A percentile compares a stretch with the other conserved stretches of the same genome.
Evolutionary conservation across 2,888 invertebrate species (phyloP).

Genomic region (Agapostemon virescens): DNA sequence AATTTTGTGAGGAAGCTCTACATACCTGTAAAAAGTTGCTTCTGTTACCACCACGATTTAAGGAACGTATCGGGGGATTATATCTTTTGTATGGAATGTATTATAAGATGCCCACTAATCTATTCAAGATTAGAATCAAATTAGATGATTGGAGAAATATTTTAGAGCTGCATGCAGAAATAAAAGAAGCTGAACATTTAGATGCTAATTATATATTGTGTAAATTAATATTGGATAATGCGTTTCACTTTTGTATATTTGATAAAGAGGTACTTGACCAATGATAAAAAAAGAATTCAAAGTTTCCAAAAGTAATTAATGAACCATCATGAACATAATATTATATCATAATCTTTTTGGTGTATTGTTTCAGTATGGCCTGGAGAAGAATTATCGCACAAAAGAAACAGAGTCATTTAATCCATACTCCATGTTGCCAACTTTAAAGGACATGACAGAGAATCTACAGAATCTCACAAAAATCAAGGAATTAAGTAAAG

Average conservation of each 20-base stretch:
- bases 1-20: conserved; percentile 77
- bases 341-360: conserved; percentile 14
- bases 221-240: conserved; percentile 73
- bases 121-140: conserved; percentile 73
- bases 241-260: conserved; percentile 71
- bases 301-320: background rate
- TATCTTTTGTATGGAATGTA: conserved; percentile 77
- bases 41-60: conserved; percentile 65
- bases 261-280: conserved; percentile 70
- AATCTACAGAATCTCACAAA: conserved; percentile 62
- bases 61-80: conserved; percentile 74
- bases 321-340: background rate
- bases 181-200: conserved; percentile 72
- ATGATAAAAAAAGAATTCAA: background rate
- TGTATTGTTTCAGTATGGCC: conserved; percentile 66
- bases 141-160: conserved; percentile 72
- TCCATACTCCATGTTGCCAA: conserved; percentile 67
- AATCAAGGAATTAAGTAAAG: conserved; percentile 66
- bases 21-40: conserved; percentile 73
- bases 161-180: conserved; percentile 69
- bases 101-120: conserved; percentile 74
- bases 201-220: conserved; percentile 77
- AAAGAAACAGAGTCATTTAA: conserved; percentile 60
- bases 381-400: conserved; percentile 69
- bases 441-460: conserved; percentile 64